phyloP scores from a whole-genome alignment of 1,140 invertebrate species.

The Elysia chlorotica region DNA sequence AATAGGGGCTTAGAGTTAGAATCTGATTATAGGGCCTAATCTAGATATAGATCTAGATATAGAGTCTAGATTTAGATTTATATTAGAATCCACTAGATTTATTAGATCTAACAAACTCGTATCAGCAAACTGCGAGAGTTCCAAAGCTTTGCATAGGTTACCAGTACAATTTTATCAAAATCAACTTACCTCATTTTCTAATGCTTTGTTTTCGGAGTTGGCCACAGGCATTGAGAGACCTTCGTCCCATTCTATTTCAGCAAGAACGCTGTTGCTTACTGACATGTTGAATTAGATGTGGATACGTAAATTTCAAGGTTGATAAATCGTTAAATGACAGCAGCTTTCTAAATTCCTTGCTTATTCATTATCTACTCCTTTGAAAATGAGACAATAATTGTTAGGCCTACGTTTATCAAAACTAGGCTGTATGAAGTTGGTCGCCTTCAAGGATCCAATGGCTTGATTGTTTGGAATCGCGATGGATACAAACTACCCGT shows the following conservation, averaged over 20 bases:
- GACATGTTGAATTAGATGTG: too few species aligned
- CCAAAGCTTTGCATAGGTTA: too few species aligned
- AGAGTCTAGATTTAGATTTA: too few species aligned
- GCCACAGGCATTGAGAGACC: constrained; percentile 62
- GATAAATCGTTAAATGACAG: too few species aligned
- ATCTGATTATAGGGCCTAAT: too few species aligned
- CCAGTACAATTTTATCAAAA: too few species aligned
- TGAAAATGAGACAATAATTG: background rate
- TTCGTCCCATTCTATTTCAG: constrained; percentile 61
- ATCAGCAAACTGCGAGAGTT: too few species aligned
- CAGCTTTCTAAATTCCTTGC: too few species aligned
- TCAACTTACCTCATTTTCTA: constrained; percentile 54
- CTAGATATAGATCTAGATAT: too few species aligned
- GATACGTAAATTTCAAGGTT: too few species aligned
- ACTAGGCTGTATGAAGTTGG: background rate
- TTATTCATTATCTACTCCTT: constrained; percentile 38
- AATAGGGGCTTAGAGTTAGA: too few species aligned
- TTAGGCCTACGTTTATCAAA: background rate
- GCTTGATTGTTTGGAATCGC: constrained; percentile 40
- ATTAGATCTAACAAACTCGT: too few species aligned
- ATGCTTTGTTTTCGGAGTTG: constrained; percentile 59
- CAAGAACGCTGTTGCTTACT: constrained; percentile 43
- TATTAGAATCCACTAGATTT: background rate
- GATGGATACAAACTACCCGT: constrained; percentile 53
- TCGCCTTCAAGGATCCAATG: background rate